Percentiles rank a stretch among this genome's conserved stretches.
Conservation (phyloP, 1,140 invertebrate genomes). For the Sipha flava region DNA sequence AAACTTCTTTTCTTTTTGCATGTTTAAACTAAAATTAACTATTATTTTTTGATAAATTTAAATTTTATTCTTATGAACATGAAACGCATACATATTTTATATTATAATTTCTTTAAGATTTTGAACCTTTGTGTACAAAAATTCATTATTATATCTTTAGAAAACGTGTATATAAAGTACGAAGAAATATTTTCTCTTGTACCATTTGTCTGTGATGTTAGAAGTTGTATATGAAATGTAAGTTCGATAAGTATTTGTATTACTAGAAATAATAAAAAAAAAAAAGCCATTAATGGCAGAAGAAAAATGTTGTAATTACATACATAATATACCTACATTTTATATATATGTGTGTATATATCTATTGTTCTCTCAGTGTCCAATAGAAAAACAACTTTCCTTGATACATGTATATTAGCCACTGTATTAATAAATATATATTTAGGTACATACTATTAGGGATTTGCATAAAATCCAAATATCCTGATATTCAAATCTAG, state of each 20-base stretch:
- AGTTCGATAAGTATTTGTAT: constrained; percentile 28
- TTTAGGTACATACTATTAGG: too few species aligned
- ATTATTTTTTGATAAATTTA: constrained; percentile 11
- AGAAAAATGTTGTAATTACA: constrained; percentile 19
- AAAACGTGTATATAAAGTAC: constrained; percentile 27
- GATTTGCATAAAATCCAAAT: too few species aligned
- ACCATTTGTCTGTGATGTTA: constrained; percentile 31
- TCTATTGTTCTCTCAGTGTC: too few species aligned
- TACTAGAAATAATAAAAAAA: background rate
- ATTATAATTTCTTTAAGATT: constrained; percentile 25
- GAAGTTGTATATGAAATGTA: constrained; percentile 26
- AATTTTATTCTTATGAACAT: constrained; percentile 25
- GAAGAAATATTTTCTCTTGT: constrained; percentile 20
- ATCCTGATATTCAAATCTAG: too few species aligned
- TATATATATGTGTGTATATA: too few species aligned
- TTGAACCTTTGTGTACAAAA: constrained; percentile 26
- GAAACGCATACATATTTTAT: constrained; percentile 17
- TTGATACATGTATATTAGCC: too few species aligned
- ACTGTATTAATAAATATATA: too few species aligned
- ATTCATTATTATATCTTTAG: constrained; percentile 24
- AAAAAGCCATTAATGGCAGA: background rate
- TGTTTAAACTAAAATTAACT: constrained; percentile 24
- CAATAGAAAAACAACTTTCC: too few species aligned
- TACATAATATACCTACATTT: background rate
- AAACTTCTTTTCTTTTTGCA: constrained; percentile 18